phyloP scores from a whole-genome alignment of 2,888 invertebrate genomes.

The Drosophila aldrichi region DNA sequence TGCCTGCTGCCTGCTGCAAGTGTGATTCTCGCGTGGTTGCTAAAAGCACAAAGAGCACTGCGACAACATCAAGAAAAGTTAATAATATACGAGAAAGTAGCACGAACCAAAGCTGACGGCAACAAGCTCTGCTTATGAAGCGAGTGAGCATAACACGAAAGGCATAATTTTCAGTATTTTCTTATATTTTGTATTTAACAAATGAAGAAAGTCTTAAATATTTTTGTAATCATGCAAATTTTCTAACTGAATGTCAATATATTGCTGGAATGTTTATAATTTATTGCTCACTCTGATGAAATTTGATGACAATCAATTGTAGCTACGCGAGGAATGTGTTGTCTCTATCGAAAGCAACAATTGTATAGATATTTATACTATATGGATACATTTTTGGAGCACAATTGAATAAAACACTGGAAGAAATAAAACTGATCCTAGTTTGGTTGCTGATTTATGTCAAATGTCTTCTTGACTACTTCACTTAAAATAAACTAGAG shows the following conservation, averaged over 20 bases:
- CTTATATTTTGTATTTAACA: neutral
- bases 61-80: conserved; percentile 36
- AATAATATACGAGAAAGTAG: conserved; percentile 42
- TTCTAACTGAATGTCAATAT: neutral
- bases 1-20: conserved; percentile 31
- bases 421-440: too few species aligned
- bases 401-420: too few species aligned
- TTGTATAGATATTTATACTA: neutral
- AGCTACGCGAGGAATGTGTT: neutral
- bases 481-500: too few species aligned
- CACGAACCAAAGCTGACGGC: conserved; percentile 27
- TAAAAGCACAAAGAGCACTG: conserved; percentile 39
- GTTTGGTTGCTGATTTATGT: too few species aligned
- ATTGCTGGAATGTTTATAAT: neutral
- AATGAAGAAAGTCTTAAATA: neutral
- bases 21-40: conserved; percentile 19
- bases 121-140: conserved; percentile 15
- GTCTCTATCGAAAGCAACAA: neutral
- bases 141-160: neutral
- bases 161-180: neutral
- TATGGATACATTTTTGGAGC: neutral
- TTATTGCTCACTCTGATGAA: neutral
- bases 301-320: neutral
- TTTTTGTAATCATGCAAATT: neutral
- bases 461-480: too few species aligned